Conservation (phyloP, 2,888 invertebrate species). For the Dascillus cervinus region DNA sequence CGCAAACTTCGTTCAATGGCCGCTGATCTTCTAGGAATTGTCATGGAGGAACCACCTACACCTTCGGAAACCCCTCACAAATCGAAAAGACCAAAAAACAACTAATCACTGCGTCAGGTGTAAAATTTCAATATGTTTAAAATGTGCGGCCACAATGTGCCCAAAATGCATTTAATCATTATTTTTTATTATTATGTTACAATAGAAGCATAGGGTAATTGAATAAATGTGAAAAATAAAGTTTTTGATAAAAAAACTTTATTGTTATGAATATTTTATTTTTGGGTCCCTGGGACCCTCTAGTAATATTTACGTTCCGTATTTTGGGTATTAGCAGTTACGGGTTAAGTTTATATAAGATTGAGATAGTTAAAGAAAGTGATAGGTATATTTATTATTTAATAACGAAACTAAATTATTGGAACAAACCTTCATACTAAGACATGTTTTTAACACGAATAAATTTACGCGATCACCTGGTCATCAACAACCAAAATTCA, state of each 20-base stretch:
- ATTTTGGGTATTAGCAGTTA: background rate
- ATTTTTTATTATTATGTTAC: background rate
- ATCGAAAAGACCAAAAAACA: background rate
- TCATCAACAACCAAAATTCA: too few relatives aligned
- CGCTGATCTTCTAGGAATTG: background rate
- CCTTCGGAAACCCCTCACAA: background rate
- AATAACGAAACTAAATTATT: too few relatives aligned
- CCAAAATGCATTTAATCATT: background rate
- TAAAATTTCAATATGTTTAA: background rate
- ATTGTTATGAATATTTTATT: background rate
- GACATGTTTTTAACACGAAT: too few relatives aligned
- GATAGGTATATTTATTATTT: too few relatives aligned
- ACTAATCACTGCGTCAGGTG: background rate
- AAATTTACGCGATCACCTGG: too few relatives aligned
- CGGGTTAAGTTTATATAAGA: background rate
- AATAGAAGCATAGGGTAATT: background rate
- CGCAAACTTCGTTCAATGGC: background rate
- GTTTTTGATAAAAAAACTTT: background rate
- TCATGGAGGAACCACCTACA: background rate
- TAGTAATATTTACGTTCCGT: background rate
- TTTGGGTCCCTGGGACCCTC: background rate
- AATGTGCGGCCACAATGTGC: background rate
- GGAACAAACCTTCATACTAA: too few relatives aligned
- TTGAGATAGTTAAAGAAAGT: too few relatives aligned
- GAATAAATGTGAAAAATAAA: background rate